Evolutionary conservation across 2,888 invertebrate genomes (phyloP), one percentile per base, ranked within the genome.

Genomic region (Lypha dubia): DNA sequence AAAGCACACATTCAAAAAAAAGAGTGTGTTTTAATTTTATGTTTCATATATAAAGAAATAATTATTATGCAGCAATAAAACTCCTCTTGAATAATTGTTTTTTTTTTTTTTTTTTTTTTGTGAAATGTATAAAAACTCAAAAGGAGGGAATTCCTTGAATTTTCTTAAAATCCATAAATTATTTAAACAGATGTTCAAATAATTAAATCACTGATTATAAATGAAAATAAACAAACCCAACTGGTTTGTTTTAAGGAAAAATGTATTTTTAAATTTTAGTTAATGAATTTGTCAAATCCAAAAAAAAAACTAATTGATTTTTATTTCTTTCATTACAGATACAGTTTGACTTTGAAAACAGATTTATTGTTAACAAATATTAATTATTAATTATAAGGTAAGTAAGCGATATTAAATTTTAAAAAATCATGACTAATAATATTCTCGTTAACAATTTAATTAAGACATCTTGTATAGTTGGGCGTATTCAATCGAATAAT

Each of bases 321-420:
- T 71, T 35, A 17, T 71, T 56, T 46, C 28, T 79, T 58, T 60
- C 41, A 65, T 83, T 84, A n/a, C 84, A 84, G 84, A 67, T 77
- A 56, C 38, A 51, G 24, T 41, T 70, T 35, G 63, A 38, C 51
- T 79, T 76, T 60, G 17, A 35, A 71, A 60, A 20, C 63, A 65
- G 46, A 67, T 44, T 67, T 51, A n/a, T 73, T 41, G 46, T 49
- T 49, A 44, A 60, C 3, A 70, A 53, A 58, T 79, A 63, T 67
- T 71, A 76, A 84, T 80, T 76, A 76, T 84, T 84, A 73, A 76
- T 84, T 73, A 76, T 84, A 84, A 76, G 84, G 84, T 84, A 53
- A 84, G 84, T 76, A 62, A 63, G 17, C 35, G 28, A 28, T 2
- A 28, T 28, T 6, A 17, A 17, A 53, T 53, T 38, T 51, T n/a